These are phyloP conservation scores for Danio jaintianensis DNA, from an alignment of 2,797 vertebrate species.

Conservation along the genomic window DNA sequence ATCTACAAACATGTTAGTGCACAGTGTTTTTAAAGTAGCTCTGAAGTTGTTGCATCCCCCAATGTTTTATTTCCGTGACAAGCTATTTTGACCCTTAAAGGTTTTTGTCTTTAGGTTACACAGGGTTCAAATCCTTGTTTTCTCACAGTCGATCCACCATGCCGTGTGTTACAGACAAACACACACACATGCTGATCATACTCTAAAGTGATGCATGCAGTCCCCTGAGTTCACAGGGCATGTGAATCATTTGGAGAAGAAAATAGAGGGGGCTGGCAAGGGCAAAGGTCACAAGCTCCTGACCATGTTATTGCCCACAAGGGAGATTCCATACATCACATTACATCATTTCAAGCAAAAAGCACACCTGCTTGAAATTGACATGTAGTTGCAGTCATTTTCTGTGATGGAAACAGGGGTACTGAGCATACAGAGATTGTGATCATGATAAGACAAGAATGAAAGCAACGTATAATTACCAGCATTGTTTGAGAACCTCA, in stretches of 20 bases:
- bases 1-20: background rate
- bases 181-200: background rate
- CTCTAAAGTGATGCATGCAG: conserved; percentile 27
- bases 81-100: conserved; percentile 40
- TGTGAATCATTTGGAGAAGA: conserved; percentile 38
- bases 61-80: conserved; percentile 16
- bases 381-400: conserved; percentile 47
- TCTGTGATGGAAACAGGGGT: background rate
- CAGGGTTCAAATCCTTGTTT: conserved; percentile 54
- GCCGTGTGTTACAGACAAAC: conserved; percentile 11
- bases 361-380: conserved; percentile 59
- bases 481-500: too few relatives aligned
- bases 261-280: conserved; percentile 28
- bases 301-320: conserved; percentile 27
- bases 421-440: background rate
- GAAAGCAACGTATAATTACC: background rate
- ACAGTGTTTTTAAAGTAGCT: background rate
- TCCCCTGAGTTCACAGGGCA: conserved; percentile 38
- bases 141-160: conserved; percentile 31
- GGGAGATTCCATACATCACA: conserved; percentile 56
- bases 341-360: conserved; percentile 39
- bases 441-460: background rate
- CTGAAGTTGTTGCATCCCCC: conserved; percentile 13
- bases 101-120: conserved; percentile 44
- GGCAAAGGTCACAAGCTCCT: conserved; percentile 45